These are phyloP conservation scores for Collichthys lucidus DNA, from an alignment of 2,113 vertebrate genomes.

Conservation along the genomic window DNA sequence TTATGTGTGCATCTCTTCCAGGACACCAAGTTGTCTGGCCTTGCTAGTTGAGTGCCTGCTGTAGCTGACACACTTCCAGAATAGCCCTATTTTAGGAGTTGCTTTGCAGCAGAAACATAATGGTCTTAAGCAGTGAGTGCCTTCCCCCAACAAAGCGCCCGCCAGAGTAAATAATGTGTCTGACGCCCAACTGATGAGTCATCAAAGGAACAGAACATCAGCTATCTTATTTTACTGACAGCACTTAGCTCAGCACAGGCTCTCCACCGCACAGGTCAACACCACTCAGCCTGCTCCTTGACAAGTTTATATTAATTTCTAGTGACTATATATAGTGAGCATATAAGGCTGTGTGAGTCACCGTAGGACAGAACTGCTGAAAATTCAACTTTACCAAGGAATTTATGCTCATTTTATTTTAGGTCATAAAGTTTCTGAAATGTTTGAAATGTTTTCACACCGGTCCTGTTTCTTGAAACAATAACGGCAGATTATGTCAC, in stretches of 20 bases:
- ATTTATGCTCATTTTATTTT: slow-evolving; percentile 9
- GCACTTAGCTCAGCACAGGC: slow-evolving; percentile 48
- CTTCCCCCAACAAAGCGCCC: slow-evolving; percentile 45
- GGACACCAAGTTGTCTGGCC: slow-evolving; percentile 32
- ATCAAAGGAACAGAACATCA: slow-evolving; percentile 58
- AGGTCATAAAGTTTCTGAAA: neutral
- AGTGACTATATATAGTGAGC: slow-evolving; percentile 17
- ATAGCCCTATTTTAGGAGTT: slow-evolving; percentile 53
- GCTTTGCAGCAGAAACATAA: slow-evolving; percentile 65
- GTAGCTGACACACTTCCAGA: slow-evolving; percentile 23
- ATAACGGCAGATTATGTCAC: neutral
- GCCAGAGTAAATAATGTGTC: slow-evolving; percentile 72
- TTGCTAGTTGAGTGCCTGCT: slow-evolving; percentile 16
- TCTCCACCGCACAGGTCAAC: slow-evolving; percentile 44
- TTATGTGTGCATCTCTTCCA: slow-evolving; percentile 31
- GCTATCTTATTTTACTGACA: slow-evolving; percentile 56
- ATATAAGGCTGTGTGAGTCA: slow-evolving; percentile 23
- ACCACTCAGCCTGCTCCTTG: slow-evolving; percentile 35
- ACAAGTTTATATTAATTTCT: slow-evolving; percentile 39
- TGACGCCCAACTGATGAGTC: slow-evolving; percentile 70
- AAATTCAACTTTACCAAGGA: neutral
- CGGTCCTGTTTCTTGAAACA: neutral
- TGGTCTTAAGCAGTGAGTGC: slow-evolving; percentile 56
- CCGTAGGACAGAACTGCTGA: neutral
- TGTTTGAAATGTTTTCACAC: too few species aligned